Percentiles rank a stretch among this genome's conserved stretches.
These are phyloP conservation scores for Dendrocincla fuliginosa DNA, from an alignment of 2,797 vertebrate genomes.

Conservation along the genomic window DNA sequence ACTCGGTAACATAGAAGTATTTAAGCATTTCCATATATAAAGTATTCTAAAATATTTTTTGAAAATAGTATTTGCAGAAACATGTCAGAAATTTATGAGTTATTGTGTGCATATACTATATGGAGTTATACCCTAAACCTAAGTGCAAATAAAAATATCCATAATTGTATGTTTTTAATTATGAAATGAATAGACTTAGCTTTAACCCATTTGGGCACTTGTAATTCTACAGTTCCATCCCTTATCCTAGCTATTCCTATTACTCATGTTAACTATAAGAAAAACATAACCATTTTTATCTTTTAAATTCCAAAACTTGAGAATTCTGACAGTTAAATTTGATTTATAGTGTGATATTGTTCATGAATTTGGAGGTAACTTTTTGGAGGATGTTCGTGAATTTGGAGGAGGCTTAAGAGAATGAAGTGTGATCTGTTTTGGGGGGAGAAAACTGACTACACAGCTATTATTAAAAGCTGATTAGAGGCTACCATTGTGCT, in stretches of 20 bases:
- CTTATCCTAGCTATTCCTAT: neutral
- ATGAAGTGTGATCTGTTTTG: neutral
- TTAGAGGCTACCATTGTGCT: neutral
- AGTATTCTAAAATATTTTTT: neutral
- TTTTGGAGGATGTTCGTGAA: neutral
- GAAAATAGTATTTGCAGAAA: neutral
- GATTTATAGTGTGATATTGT: neutral
- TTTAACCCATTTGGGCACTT: neutral
- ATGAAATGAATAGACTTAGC: neutral
- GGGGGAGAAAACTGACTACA: neutral
- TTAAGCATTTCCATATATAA: neutral
- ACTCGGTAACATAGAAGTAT: neutral
- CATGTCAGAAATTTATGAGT: neutral
- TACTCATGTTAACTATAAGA: neutral
- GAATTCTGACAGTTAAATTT: neutral
- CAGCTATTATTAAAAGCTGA: neutral
- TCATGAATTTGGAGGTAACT: neutral
- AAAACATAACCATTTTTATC: neutral
- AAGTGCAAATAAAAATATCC: neutral
- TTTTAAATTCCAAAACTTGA: neutral
- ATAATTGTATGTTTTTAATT: neutral
- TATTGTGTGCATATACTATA: neutral
- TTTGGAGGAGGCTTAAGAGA: neutral
- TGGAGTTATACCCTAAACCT: neutral
- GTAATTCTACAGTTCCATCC: neutral